Evolutionary conservation across 1,140 invertebrate species (phyloP).

Genomic region (Chrysomallon squamiferum): DNA sequence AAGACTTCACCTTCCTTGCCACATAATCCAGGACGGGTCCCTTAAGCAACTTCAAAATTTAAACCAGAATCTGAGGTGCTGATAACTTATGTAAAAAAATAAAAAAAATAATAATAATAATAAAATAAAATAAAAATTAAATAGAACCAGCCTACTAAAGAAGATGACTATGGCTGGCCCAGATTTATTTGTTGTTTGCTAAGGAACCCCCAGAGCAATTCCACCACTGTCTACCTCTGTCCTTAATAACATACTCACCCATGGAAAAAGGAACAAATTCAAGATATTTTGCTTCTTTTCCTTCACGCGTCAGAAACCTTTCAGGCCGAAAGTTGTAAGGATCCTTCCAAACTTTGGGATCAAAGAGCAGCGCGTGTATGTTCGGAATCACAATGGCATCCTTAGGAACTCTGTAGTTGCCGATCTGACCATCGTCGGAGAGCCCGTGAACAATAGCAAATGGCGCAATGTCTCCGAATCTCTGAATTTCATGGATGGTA

Average conservation of each 20-base stretch:
- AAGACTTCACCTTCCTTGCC: too few relatives aligned
- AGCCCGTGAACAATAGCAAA: conserved; percentile 54
- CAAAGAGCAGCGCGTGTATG: conserved; percentile 42
- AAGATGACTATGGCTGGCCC: too few relatives aligned
- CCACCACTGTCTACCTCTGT: too few relatives aligned
- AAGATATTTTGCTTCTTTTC: conserved; percentile 12
- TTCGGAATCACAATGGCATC: conserved; percentile 52
- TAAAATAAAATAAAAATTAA: too few relatives aligned
- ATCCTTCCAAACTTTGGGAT: conserved; percentile 69
- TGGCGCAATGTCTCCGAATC: conserved; percentile 44
- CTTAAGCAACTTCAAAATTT: too few relatives aligned
- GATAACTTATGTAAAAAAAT: too few relatives aligned
- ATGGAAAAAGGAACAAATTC: conserved; percentile 32
- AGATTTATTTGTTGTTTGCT: too few relatives aligned
- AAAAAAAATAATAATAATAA: too few relatives aligned
- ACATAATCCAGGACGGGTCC: too few relatives aligned
- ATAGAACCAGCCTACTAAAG: too few relatives aligned
- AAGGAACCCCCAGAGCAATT: too few relatives aligned
- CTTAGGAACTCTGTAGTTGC: conserved; percentile 50
- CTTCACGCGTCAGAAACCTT: conserved; percentile 62
- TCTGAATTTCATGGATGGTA: conserved; percentile 29
- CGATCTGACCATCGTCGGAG: conserved; percentile 36
- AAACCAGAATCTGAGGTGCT: too few relatives aligned
- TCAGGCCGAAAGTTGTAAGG: conserved; percentile 75
- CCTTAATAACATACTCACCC: conserved; percentile 22